A percentile compares a stretch with the other conserved stretches of the same genome.
Evolutionary conservation across 2,797 vertebrate genomes (phyloP).

Genomic region (Brachyrhaphis roseni): DNA sequence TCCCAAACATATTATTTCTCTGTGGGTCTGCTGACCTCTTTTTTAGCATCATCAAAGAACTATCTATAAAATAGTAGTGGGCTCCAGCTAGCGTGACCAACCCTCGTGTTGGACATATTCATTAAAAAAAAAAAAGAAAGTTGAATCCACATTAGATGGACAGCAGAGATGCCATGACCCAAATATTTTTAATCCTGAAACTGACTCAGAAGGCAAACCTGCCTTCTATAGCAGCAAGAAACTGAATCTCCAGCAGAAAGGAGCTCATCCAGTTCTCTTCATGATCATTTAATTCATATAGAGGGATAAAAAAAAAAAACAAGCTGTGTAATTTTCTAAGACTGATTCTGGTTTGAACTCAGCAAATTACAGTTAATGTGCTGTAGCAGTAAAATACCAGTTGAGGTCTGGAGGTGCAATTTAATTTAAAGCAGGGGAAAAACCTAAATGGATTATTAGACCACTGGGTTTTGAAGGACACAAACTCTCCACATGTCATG

Average conservation of each 20-base stretch:
- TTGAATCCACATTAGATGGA: slow-evolving; percentile 71
- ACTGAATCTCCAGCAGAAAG: slow-evolving; percentile 18
- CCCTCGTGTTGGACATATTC: slow-evolving; percentile 38
- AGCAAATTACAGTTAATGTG: slow-evolving; percentile 66
- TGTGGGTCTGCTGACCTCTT: slow-evolving; percentile 33
- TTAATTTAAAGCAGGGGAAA: slow-evolving; percentile 59
- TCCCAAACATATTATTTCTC: neutral
- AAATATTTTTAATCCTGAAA: slow-evolving; percentile 46
- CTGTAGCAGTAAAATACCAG: slow-evolving; percentile 43
- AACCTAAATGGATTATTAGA: slow-evolving; percentile 68
- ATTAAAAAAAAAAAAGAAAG: slow-evolving; percentile 40
- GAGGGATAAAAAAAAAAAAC: slow-evolving; percentile 27
- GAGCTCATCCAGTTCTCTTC: slow-evolving; percentile 22
- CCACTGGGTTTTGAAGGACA: slow-evolving; percentile 65
- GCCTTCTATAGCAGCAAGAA: slow-evolving; percentile 31
- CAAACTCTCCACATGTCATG: slow-evolving; percentile 58
- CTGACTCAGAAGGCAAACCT: slow-evolving; percentile 45
- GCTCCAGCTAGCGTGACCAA: slow-evolving; percentile 54
- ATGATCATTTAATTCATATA: slow-evolving; percentile 40
- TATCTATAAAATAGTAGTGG: slow-evolving; percentile 28
- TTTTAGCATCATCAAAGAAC: slow-evolving; percentile 29
- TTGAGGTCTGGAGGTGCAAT: slow-evolving; percentile 60
- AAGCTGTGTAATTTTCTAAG: slow-evolving; percentile 49
- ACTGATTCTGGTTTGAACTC: slow-evolving; percentile 55
- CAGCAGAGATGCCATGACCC: slow-evolving; percentile 61